Conservation (phyloP, 1,140 invertebrate genomes). For the Drosophila auraria region DNA sequence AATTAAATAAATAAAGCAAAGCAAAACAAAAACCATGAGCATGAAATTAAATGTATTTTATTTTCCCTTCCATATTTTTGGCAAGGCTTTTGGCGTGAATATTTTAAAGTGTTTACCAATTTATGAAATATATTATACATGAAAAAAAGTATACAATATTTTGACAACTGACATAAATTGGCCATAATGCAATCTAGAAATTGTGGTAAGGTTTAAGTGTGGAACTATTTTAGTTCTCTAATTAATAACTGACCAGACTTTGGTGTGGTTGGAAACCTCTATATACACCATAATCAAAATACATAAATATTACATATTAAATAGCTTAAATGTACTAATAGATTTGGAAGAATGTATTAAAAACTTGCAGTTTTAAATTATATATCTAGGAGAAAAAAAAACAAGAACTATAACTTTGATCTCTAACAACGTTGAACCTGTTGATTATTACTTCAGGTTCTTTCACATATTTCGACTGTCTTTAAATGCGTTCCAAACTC, state of each 20-base stretch:
- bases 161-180: constrained; percentile 17
- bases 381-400: too few relatives aligned
- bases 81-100: not conserved
- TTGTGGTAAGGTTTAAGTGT: not conserved
- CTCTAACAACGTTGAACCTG: not conserved
- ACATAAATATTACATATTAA: too few relatives aligned
- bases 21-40: not conserved
- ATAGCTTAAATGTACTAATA: not conserved
- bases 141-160: not conserved
- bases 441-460: not conserved
- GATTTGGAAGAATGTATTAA: not conserved
- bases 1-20: constrained; percentile 2
- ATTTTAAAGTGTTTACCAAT: constrained; percentile 4
- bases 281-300: too few relatives aligned
- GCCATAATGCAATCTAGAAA: constrained; percentile 8
- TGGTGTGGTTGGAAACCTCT: not conserved
- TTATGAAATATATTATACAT: constrained; percentile 4
- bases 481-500: not conserved
- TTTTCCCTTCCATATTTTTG: not conserved
- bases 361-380: too few relatives aligned
- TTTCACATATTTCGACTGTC: not conserved
- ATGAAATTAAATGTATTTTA: constrained; percentile 8
- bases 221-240: not conserved
- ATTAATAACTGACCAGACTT: not conserved
- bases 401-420: not conserved